These are phyloP conservation scores for Eumeta japonica DNA, from an alignment of 1,140 invertebrate genomes.

Conservation along the genomic window DNA sequence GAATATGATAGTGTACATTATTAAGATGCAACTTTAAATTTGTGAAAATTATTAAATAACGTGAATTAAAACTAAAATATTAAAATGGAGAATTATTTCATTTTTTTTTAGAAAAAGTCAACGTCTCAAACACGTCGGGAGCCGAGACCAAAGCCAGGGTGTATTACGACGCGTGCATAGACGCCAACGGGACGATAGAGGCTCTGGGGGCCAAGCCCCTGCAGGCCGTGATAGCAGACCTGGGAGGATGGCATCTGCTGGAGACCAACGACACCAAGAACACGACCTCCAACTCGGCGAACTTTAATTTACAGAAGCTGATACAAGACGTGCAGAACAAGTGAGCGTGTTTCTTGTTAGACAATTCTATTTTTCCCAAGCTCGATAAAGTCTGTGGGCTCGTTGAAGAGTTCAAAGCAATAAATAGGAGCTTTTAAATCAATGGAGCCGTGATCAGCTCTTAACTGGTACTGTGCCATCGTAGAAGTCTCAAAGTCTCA, in stretches of 20 bases:
- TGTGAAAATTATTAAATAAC: too few relatives aligned
- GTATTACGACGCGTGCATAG: slow-evolving; percentile 93
- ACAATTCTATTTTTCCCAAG: not conserved
- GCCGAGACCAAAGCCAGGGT: slow-evolving; percentile 86
- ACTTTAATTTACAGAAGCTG: slow-evolving; percentile 75
- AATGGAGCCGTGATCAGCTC: too few relatives aligned
- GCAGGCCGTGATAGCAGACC: slow-evolving; percentile 67
- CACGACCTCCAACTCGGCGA: slow-evolving; percentile 31
- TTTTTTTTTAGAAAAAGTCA: slow-evolving; percentile 36
- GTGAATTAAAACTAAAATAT: not conserved
- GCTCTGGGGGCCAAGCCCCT: slow-evolving; percentile 69
- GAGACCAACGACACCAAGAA: too few relatives aligned
- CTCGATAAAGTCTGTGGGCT: not conserved
- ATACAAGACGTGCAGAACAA: slow-evolving; percentile 81
- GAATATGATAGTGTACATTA: too few relatives aligned
- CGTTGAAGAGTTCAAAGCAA: too few relatives aligned
- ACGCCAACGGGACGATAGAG: slow-evolving; percentile 89
- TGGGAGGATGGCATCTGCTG: slow-evolving; percentile 78
- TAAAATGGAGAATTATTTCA: slow-evolving; percentile 1
- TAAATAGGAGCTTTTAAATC: too few relatives aligned
- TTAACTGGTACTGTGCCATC: too few relatives aligned
- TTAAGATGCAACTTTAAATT: too few relatives aligned
- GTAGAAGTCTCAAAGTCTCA: too few relatives aligned
- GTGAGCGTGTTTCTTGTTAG: too few relatives aligned
- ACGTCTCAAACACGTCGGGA: slow-evolving; percentile 29